phyloP scores from a whole-genome alignment of 2,888 invertebrate genomes.

The Drosophila ezoana region DNA sequence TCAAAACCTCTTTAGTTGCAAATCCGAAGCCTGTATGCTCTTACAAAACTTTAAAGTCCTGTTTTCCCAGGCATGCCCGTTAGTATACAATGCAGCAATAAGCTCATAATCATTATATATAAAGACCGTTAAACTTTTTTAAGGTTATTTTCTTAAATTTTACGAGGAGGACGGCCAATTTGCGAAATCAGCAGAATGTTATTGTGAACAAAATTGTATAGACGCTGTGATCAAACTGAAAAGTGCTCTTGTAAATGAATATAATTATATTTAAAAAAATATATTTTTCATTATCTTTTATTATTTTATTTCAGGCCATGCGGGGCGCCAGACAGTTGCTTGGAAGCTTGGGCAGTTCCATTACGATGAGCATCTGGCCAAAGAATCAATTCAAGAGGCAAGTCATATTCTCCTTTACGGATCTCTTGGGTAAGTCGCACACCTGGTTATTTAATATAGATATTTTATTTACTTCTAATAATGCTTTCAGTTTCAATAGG shows the following conservation, averaged over 20 bases:
- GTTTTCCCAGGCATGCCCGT: slow-evolving; percentile 77
- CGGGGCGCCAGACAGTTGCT: slow-evolving; percentile 71
- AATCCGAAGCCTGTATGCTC: slow-evolving; percentile 80
- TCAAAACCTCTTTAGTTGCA: slow-evolving; percentile 54
- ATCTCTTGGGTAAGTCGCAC: slow-evolving; percentile 79
- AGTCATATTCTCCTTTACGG: slow-evolving; percentile 83
- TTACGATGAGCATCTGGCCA: slow-evolving; percentile 74
- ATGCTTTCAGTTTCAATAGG: slow-evolving; percentile 88
- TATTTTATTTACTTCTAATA: not conserved
- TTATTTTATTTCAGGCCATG: slow-evolving; percentile 49
- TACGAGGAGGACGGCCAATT: slow-evolving; percentile 46
- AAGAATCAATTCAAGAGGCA: slow-evolving; percentile 78
- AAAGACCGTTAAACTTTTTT: not conserved
- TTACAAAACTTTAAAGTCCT: slow-evolving; percentile 73
- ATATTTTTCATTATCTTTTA: not conserved
- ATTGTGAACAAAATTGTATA: slow-evolving; percentile 81
- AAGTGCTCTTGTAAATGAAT: slow-evolving; percentile 54
- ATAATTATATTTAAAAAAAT: not conserved
- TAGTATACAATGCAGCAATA: too few relatives aligned
- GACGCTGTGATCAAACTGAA: slow-evolving; percentile 74
- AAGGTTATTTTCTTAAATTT: slow-evolving; percentile 61
- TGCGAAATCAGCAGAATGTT: slow-evolving; percentile 58
- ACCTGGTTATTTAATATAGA: not conserved
- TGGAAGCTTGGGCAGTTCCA: slow-evolving; percentile 69
- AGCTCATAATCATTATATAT: not conserved